Evolutionary conservation across 2,113 vertebrate species (phyloP).

Genomic region (Caretta caretta): DNA sequence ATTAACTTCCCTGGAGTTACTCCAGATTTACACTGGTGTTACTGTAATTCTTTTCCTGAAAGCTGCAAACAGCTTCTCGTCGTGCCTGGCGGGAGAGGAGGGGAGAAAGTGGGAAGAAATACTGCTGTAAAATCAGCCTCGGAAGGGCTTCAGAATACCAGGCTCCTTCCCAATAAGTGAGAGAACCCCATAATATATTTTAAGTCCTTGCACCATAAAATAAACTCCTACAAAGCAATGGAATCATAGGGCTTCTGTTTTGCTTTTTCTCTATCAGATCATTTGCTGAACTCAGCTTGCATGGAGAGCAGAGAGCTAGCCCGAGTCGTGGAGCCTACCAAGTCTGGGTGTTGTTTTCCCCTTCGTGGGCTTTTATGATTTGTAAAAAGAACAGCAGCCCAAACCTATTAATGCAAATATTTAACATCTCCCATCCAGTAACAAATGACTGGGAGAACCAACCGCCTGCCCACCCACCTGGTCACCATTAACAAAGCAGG

Average conservation of each 20-base stretch:
- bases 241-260: not conserved
- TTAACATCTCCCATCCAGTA: constrained; percentile 46
- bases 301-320: not conserved
- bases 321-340: not conserved
- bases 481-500: constrained; percentile 14
- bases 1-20: not conserved
- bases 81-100: not conserved
- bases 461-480: not conserved
- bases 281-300: not conserved
- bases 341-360: not conserved
- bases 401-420: constrained; percentile 60
- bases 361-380: not conserved
- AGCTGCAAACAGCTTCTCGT: not conserved
- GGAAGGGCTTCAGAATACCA: not conserved
- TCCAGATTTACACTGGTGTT: not conserved
- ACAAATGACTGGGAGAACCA: constrained; percentile 16
- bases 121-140: not conserved
- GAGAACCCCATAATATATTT: not conserved
- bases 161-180: not conserved
- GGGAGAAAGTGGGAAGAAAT: not conserved
- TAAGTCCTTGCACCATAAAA: not conserved
- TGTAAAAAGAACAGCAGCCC: not conserved
- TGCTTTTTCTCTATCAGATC: not conserved
- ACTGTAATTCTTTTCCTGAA: not conserved
- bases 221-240: fast-evolving